phyloP scores from a whole-genome alignment of 2,888 invertebrate genomes.

The Sinohyriopsis cumingii region DNA sequence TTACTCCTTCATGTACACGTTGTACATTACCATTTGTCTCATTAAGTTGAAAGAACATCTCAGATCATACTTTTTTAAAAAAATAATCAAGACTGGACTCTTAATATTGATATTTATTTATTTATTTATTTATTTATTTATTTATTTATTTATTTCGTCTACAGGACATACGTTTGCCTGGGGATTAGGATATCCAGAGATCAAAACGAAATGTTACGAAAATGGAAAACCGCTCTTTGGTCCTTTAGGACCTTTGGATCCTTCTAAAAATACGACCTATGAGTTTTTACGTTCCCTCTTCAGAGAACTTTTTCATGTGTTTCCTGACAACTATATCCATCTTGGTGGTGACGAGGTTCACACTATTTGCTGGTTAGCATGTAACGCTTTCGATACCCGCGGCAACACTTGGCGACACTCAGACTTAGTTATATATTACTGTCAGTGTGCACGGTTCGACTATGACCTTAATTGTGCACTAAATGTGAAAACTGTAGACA shows the following conservation, averaged over 20 bases:
- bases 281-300: conserved; percentile 58
- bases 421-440: no score
- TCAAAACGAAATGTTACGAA: conserved; percentile 60
- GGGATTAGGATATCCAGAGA: conserved; percentile 61
- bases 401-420: no score
- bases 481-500: no score
- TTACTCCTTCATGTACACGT: no score
- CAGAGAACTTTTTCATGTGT: conserved; percentile 60
- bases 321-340: conserved; percentile 65
- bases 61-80: no score
- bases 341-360: conserved; percentile 68
- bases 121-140: no score
- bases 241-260: conserved; percentile 64
- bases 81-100: no score
- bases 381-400: background rate
- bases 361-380: conserved; percentile 63
- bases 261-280: conserved; percentile 55
- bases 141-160: background rate
- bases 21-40: no score
- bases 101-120: background rate
- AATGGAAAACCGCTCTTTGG: conserved; percentile 28
- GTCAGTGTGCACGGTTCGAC: no score
- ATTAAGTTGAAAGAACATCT: no score
- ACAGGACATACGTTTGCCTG: conserved; percentile 68
- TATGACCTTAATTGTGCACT: no score